Base-by-base conservation (phyloP, 2,113 vertebrate species). In the Steatornis caripensis region DNA sequence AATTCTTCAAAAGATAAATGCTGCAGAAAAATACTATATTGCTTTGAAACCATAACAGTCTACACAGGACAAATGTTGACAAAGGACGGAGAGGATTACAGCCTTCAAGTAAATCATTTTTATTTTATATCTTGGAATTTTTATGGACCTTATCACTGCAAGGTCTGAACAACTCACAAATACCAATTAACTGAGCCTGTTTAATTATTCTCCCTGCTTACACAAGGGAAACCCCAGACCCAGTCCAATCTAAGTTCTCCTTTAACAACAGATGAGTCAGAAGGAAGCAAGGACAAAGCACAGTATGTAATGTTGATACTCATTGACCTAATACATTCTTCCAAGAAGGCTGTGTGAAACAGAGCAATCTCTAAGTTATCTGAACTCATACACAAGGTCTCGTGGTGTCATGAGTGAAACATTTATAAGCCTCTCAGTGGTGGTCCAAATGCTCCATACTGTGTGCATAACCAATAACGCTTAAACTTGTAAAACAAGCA, bases 171-270 rank as follows among this genome's bases (percentile, higher is more conserved):
- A 89, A 80, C 43, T 71, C 86, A 75, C 71, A 94, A 95, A 93
- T 86, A 84, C 76, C 93, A 89, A 96, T 97, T 96, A 97, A 90
- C 96, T 92, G 55, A 89, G 88, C 34, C 76, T 84, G 87, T 60
- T 94, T 84, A 95, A 96, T 96, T 95, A 93, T 87, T 89, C 86
- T 92, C 32, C 13, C 61, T 90, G 90, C 92, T 96, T 97, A 96
- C 94, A 95, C 90, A 84, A 70, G 95, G 95, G 92, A 96, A 97
- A 90, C 32, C 43, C 88, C 90, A 96, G 39, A 92, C 92, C 43
- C 92, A 97, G 86, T 89, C 76, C 90, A 96, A 92, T 96, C 92
- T 92, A 89, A 81, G 69, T n/a, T 95, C 80, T 94, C 76, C 83
- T 97, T 90, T 92, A 94, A 78, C 55, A 95, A n/a, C 0, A 82